Evolutionary conservation across 2,888 invertebrate genomes (phyloP), one percentile per base, ranked within the genome.

Genomic region (Cancer borealis): DNA sequence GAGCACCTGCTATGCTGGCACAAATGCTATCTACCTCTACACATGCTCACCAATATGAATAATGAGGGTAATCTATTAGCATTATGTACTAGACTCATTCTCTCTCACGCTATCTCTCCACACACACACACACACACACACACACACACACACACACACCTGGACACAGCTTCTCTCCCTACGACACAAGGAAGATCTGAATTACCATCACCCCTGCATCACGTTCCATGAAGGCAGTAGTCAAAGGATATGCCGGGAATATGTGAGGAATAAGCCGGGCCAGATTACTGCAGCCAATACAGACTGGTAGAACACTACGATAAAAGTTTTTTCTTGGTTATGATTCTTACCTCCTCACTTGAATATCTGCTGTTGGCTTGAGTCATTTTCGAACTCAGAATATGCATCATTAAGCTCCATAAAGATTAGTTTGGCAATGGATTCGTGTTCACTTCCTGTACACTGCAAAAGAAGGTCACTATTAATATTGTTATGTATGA

Each of bases 391-490:
- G 97, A 99, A 99, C 96, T 99, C 99, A 96, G 98, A 98, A 99
- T 99, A 99, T 39, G 99, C 99, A 96, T 99, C 99, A 97, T 99
- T 99, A 96, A 99, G 97, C 97, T 99, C 99, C 98, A 99, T 99
- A 97, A 99, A 99, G 96, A 99, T 98, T 96, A 99, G 97, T 97
- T 98, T 99, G 12, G 99, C 99, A 96, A 99, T 97, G 96, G 98
- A 98, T 97, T 99, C 99, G 96, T 99, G 98, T 47, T 98, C 98
- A 4, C 98, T 98, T 60, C 99, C 99, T 96, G 98, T 98, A 98
- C 99, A 98, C 99, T 99, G 97, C 46, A 93, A 95, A 30, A 21
- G 45, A 95, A 46, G 30, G 26, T n/a, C 14, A 17, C 14, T 0
- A n/a, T 66, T 3, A 66, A 8, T 66, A 8, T 66, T n/a, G 66